Evolutionary conservation across 2,113 vertebrate species (phyloP).

Genomic region (Mustela nigripes): DNA sequence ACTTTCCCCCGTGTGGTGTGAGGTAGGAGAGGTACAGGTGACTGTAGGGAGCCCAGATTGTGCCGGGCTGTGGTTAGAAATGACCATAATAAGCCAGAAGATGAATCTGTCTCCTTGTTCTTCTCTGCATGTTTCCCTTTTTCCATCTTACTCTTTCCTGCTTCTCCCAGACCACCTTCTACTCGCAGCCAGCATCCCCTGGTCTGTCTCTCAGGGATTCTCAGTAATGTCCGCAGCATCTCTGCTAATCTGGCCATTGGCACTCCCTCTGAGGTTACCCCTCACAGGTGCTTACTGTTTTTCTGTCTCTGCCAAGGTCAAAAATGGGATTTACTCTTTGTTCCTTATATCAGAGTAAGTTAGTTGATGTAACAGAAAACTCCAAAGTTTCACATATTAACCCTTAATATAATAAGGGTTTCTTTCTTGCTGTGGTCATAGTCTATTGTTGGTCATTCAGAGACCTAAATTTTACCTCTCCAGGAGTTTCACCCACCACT

Average conservation of each 20-base stretch:
- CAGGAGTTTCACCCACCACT: neutral
- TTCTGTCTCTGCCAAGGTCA: neutral
- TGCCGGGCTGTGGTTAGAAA: neutral
- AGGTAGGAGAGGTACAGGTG: neutral
- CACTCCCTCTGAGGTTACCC: rapidly evolving
- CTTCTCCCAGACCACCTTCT: neutral
- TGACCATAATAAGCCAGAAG: too few relatives aligned
- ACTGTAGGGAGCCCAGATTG: rapidly evolving
- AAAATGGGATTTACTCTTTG: neutral
- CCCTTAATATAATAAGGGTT: neutral
- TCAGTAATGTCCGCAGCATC: rapidly evolving
- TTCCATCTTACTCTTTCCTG: neutral
- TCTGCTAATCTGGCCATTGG: rapidly evolving
- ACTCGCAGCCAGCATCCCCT: rapidly evolving
- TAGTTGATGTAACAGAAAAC: neutral
- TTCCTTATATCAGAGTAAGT: neutral
- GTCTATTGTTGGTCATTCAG: neutral
- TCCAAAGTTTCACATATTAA: neutral
- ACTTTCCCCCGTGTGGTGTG: rapidly evolving
- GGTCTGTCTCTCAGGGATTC: neutral
- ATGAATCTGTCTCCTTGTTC: rapidly evolving
- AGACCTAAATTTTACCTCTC: neutral
- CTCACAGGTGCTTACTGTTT: neutral
- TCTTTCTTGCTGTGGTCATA: neutral
- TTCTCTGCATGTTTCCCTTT: neutral